Percentiles rank a stretch among this genome's conserved stretches.
Conservation (phyloP, 1,140 invertebrate species). For the Lineus longissimus region DNA sequence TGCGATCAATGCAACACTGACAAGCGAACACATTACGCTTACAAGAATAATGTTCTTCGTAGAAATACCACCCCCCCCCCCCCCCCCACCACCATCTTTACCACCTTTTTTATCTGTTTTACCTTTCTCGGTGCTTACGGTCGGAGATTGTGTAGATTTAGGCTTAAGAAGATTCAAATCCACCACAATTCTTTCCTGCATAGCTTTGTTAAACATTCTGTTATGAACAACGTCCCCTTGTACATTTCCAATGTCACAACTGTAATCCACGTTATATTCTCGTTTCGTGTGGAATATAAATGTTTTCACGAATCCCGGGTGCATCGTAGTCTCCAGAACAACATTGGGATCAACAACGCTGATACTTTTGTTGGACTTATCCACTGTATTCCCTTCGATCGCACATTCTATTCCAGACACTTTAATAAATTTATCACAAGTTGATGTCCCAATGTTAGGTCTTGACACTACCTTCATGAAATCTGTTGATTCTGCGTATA, state of each 20-base stretch:
- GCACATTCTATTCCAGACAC: constrained; percentile 5
- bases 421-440: not conserved
- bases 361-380: not conserved
- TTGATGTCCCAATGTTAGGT: not conserved
- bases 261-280: not conserved
- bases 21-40: not conserved
- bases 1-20: not conserved
- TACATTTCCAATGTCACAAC: constrained; percentile 3
- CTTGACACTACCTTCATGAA: not conserved
- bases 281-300: constrained; percentile 2
- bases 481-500: not conserved
- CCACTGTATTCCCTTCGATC: not conserved
- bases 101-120: not conserved
- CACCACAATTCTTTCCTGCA: not conserved
- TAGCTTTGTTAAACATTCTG: not conserved
- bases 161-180: not conserved
- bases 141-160: not conserved
- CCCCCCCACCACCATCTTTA: too few relatives aligned
- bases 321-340: not conserved
- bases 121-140: not conserved
- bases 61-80: not conserved
- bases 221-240: constrained; percentile 1
- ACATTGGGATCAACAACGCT: not conserved
- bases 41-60: constrained; percentile 1
- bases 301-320: not conserved